A percentile compares a stretch with the other conserved stretches of the same genome.
Conservation (phyloP, 1,140 invertebrate species). For the Rhagoletis zephyria region DNA sequence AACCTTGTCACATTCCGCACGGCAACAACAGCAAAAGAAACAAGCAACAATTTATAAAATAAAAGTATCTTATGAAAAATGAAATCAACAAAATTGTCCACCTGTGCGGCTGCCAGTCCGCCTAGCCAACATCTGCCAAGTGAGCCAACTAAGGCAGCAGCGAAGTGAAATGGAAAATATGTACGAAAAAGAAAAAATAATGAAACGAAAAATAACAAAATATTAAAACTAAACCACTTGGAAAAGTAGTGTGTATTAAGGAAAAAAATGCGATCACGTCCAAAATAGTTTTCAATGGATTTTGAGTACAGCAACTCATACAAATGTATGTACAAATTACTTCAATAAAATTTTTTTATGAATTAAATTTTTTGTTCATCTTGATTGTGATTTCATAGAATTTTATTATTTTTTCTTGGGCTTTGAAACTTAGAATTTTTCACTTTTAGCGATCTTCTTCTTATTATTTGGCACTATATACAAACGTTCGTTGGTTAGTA, state of each 20-base stretch:
- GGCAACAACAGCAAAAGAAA: constrained; percentile 18
- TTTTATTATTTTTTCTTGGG: too few species aligned
- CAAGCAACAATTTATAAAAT: neutral
- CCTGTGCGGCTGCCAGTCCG: constrained; percentile 23
- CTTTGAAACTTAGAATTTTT: too few species aligned
- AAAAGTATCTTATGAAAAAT: constrained; percentile 34
- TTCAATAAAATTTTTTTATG: too few species aligned
- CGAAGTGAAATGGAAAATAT: neutral
- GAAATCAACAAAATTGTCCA: constrained; percentile 41
- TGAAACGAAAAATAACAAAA: neutral
- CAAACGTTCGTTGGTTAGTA: too few species aligned
- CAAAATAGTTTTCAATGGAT: too few species aligned
- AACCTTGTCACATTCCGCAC: constrained; percentile 34
- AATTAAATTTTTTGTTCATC: too few species aligned
- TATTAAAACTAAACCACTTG: neutral
- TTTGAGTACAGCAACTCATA: too few species aligned
- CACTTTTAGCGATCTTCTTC: too few species aligned
- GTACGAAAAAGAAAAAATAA: neutral
- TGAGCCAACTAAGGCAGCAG: neutral
- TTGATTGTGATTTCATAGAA: too few species aligned
- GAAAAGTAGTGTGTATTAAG: neutral
- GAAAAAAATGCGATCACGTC: too few species aligned
- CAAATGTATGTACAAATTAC: too few species aligned
- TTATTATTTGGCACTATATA: too few species aligned
- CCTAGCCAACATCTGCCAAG: neutral